These are phyloP conservation scores for Ischnus inquisitorius DNA, from an alignment of 2,888 invertebrate species.

Conservation along the genomic window DNA sequence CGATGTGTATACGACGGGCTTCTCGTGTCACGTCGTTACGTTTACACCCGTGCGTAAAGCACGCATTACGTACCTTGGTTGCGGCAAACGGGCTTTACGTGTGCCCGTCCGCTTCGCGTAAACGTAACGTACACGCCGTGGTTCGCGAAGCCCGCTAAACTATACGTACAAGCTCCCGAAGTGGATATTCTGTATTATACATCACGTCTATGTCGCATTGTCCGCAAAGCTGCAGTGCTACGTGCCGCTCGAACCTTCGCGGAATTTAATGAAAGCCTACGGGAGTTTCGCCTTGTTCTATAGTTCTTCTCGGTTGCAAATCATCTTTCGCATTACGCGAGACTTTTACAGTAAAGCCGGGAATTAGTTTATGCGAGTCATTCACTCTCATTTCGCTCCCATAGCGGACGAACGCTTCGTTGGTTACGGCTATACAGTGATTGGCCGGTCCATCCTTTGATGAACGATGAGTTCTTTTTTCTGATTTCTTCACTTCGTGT, in stretches of 20 bases:
- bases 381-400: neutral
- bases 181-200: neutral
- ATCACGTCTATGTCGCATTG: slow-evolving; percentile 35
- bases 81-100: slow-evolving; percentile 38
- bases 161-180: slow-evolving; percentile 3
- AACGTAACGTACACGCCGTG: slow-evolving; percentile 46
- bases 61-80: slow-evolving; percentile 38
- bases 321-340: slow-evolving; percentile 42
- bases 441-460: too few species aligned
- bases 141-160: slow-evolving; percentile 6
- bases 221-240: neutral
- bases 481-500: too few species aligned
- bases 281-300: neutral
- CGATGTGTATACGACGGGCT: neutral
- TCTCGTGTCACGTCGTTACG: slow-evolving; percentile 43
- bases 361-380: slow-evolving; percentile 47
- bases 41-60: slow-evolving; percentile 54
- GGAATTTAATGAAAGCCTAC: slow-evolving; percentile 55
- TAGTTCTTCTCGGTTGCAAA: slow-evolving; percentile 28
- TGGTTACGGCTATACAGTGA: too few species aligned
- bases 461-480: too few species aligned
- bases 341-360: slow-evolving; percentile 39
- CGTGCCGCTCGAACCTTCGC: slow-evolving; percentile 6
- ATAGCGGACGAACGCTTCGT: neutral
- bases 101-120: slow-evolving; percentile 48